These are phyloP conservation scores for Hippocampus comes DNA, from an alignment of 2,113 vertebrate species.

Conservation along the genomic window DNA sequence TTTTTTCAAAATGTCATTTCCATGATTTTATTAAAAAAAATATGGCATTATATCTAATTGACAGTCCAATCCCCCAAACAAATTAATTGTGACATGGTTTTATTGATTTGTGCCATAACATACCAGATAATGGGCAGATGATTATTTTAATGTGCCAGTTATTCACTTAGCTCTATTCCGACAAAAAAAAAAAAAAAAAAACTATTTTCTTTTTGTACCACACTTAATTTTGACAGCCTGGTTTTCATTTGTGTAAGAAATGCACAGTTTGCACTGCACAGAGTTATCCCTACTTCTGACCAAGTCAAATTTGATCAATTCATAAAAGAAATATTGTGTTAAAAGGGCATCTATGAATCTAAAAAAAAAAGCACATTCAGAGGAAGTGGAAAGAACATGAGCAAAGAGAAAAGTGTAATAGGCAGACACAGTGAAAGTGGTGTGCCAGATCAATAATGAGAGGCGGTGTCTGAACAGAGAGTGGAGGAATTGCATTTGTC, in stretches of 20 bases:
- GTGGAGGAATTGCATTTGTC: conserved; percentile 50
- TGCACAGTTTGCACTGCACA: background rate
- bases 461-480: conserved; percentile 29
- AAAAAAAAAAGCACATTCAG: background rate
- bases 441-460: conserved; percentile 47
- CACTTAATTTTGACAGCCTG: background rate
- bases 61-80: no score
- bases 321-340: background rate
- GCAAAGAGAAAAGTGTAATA: conserved; percentile 1
- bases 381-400: conserved; percentile 3
- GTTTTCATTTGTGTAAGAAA: background rate
- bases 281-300: background rate
- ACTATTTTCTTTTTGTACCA: no score
- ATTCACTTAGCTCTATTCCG: no score
- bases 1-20: no score
- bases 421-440: conserved; percentile 33
- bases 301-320: background rate
- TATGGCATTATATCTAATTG: no score
- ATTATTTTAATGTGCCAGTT: no score
- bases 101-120: no score
- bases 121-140: no score
- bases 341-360: background rate
- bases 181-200: no score
- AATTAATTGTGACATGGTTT: no score
- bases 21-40: no score